A percentile compares a stretch with the other conserved stretches of the same genome.
Conservation (phyloP, 1,140 invertebrate genomes). For the Hyles vespertilio region DNA sequence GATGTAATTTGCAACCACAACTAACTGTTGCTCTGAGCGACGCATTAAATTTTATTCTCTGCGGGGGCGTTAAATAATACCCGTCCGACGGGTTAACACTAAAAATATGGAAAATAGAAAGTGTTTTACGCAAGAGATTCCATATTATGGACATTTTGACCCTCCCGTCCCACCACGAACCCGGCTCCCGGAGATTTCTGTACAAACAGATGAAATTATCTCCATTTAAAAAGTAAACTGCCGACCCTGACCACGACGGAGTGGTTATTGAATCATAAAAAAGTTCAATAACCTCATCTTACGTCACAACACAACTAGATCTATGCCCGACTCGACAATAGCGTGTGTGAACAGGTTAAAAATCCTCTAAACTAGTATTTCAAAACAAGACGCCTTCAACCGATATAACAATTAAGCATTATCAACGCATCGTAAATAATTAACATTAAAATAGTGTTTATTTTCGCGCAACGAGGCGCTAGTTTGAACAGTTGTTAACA, state of each 20-base stretch:
- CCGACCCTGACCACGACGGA: not conserved
- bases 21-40: not conserved
- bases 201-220: not conserved
- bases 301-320: not conserved
- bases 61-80: conserved; percentile 6
- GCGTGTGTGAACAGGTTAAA: too few species aligned
- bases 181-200: not conserved
- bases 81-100: not conserved
- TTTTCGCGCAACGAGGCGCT: not conserved
- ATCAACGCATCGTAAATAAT: conserved; percentile 2
- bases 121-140: not conserved
- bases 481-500: conserved; percentile 9
- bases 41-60: not conserved
- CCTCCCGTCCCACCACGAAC: not conserved
- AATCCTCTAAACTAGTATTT: too few species aligned
- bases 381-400: not conserved
- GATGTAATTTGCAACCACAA: conserved; percentile 2
- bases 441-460: not conserved
- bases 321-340: too few species aligned
- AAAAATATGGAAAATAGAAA: conserved; percentile 6
- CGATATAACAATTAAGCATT: not conserved
- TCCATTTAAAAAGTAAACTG: not conserved
- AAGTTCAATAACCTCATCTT: conserved; percentile 20
- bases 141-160: not conserved
- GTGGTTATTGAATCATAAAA: conserved; percentile 15